Evolutionary conservation across 2,113 vertebrate species (phyloP), one percentile per base, ranked within the genome.

Genomic region (Abramis brama): DNA sequence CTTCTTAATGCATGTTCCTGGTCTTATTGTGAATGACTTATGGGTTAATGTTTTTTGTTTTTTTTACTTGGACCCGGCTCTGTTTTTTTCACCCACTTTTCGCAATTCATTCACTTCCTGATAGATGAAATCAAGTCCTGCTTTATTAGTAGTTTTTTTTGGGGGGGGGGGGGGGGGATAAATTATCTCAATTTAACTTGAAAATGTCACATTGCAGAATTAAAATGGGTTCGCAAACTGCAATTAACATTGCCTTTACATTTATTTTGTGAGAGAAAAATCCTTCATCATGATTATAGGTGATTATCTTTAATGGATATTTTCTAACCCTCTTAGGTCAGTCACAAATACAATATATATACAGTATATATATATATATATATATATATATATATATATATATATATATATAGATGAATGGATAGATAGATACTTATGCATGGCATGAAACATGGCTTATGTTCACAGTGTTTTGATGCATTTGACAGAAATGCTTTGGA

Each of bases 401-500:
- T 33, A 33, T 33, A 33, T 33, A 33, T 33, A 33, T 33, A 33
- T 33, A 33, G 36, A 39, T 39, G 3, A 11, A 12, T 3, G 5
- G 13, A 50, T 5, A 50, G 13, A 50, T 50, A 50, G 47, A 50
- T 12, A n/a, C n/a, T n/a, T n/a, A n/a, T n/a, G n/a, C n/a, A n/a
- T n/a, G n/a, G n/a, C n/a, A n/a, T n/a, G 6, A 77, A 25, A 21
- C 23, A 27, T 57, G 45, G 1, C 73, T 80, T 59, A 86, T 86
- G 33, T 80, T 57, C 1, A 4, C 9, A 23, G 64, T 45, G 78
- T 55, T 73, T 57, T 81, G n/a, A 71, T 79, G 50, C 50, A 50
- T 39, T 64, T 55, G 27, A 27, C 73, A 55, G 23, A 62, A 75
- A 73, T 73, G 45, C 73, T 82, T 83, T 59, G 43, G 59, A 83